Evolutionary conservation across 2,797 vertebrate genomes (phyloP), one percentile per base, ranked within the genome.

Genomic region (Chelon auratus): DNA sequence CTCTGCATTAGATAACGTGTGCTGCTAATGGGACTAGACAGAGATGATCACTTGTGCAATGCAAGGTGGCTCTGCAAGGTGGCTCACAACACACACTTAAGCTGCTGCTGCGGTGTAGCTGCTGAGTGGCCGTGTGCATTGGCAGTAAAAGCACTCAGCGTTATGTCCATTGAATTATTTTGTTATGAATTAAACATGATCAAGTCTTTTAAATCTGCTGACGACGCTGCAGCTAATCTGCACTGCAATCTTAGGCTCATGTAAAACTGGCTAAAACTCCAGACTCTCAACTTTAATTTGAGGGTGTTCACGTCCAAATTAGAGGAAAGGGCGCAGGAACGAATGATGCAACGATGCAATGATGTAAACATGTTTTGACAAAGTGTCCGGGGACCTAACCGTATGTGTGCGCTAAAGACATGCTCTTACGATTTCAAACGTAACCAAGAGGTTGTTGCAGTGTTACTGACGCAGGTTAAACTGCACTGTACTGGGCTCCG

Each of bases 161-260:
- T 78, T 51, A 75, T 64, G 74, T 72, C 76, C 80, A 73, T 36
- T 42, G 53, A 78, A 71, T 74, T 40, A 72, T 80, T 77, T 78
- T 37, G 39, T 45, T 18, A 59, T 77, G 78, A 77, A 82, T 77
- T 83, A 69, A 85, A 85, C 69, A 82, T 70, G 56, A 71, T 57
- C 61, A 45, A 67, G 0, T 83, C 72, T 82, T 80, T 75, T 11
- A 43, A 67, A 43, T 22, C 5, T 58, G 64, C 64, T 81, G 43
- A 75, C 67, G 26, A 75, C 69, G 67, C 61, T 33, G 51, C 62
- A 8, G 45, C 47, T 48, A 11, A 59, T 61, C 62, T 37, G 53
- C 15, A 15, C 12, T 18, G 9, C 58, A 48, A 22, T 22, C 22
- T 26, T 26, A 26, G 24, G 24, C 24, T 26, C 24, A 26, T 26